Evolutionary conservation across 1,140 invertebrate species (phyloP).

Genomic region (Pseudomyrmex pallidus): DNA sequence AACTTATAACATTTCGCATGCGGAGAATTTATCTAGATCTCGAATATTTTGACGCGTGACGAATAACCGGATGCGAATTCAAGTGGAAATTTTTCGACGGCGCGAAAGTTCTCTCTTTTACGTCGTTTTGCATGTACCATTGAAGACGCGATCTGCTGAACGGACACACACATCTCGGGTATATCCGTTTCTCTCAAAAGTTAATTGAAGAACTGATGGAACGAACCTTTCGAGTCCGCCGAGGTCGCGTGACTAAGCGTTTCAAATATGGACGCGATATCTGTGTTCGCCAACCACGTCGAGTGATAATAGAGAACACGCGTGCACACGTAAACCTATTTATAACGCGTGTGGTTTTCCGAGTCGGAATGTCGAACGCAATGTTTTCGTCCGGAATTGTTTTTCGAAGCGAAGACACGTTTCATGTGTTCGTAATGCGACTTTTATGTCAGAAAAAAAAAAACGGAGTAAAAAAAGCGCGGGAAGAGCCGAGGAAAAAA

Average conservation of each 20-base stretch:
- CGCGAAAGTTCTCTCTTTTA: not conserved
- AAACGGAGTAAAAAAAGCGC: not conserved
- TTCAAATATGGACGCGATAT: slow-evolving; percentile 72
- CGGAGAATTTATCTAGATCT: slow-evolving; percentile 41
- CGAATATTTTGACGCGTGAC: slow-evolving; percentile 23
- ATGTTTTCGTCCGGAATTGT: slow-evolving; percentile 50
- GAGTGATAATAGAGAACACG: slow-evolving; percentile 70
- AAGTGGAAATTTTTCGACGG: not conserved
- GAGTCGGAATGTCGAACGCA: slow-evolving; percentile 36
- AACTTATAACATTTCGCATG: not conserved
- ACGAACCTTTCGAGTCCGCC: slow-evolving; percentile 63
- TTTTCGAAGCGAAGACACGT: not conserved
- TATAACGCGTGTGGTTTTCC: slow-evolving; percentile 63
- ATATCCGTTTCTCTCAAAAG: slow-evolving; percentile 19
- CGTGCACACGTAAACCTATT: slow-evolving; percentile 62
- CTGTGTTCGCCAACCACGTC: slow-evolving; percentile 65
- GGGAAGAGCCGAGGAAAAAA: no score
- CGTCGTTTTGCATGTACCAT: no score
- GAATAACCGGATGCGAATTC: slow-evolving; percentile 33
- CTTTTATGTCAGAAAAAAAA: not conserved
- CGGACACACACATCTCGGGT: slow-evolving; percentile 10
- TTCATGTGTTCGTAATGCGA: not conserved
- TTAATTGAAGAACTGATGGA: slow-evolving; percentile 46
- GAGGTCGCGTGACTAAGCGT: slow-evolving; percentile 72
- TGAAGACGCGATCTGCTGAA: no score